These are phyloP conservation scores for Syrrhaptes paradoxus DNA, from an alignment of 2,113 vertebrate genomes.

Conservation along the genomic window DNA sequence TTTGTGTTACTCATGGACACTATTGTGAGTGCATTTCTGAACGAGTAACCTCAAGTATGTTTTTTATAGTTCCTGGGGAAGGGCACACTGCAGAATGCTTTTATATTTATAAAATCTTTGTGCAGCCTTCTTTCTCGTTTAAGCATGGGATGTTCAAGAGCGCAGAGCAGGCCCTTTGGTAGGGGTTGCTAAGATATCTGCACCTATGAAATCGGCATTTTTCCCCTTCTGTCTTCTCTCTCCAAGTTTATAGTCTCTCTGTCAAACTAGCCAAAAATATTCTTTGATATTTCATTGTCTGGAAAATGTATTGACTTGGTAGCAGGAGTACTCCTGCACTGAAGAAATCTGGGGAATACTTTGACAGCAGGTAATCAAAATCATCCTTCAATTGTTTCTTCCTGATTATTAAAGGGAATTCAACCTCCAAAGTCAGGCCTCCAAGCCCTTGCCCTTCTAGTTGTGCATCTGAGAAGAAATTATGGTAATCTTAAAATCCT, in stretches of 20 bases:
- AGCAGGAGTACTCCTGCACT: background rate
- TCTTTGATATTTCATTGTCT: constrained; percentile 37
- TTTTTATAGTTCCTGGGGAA: background rate
- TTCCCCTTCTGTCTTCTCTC: background rate
- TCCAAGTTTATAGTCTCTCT: background rate
- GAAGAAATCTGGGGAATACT: constrained; percentile 30
- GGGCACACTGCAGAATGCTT: background rate
- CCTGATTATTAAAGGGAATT: constrained; percentile 42
- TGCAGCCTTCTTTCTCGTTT: background rate
- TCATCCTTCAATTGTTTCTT: constrained; percentile 49
- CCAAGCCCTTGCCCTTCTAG: constrained; percentile 42
- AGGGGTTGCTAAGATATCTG: background rate
- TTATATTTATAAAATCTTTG: background rate
- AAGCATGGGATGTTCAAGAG: background rate
- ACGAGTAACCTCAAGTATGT: background rate
- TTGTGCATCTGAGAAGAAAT: constrained; percentile 60
- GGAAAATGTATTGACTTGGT: background rate
- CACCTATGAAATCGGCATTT: background rate
- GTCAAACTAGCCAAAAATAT: background rate
- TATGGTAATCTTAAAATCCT: constrained; percentile 75
- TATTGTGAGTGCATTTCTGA: background rate
- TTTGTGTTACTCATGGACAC: background rate
- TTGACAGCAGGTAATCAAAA: constrained; percentile 52
- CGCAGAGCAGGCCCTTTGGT: background rate
- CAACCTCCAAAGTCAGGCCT: constrained; percentile 29